Conservation (phyloP, 2,113 vertebrate species). For the Nycticryphes semicollaris region DNA sequence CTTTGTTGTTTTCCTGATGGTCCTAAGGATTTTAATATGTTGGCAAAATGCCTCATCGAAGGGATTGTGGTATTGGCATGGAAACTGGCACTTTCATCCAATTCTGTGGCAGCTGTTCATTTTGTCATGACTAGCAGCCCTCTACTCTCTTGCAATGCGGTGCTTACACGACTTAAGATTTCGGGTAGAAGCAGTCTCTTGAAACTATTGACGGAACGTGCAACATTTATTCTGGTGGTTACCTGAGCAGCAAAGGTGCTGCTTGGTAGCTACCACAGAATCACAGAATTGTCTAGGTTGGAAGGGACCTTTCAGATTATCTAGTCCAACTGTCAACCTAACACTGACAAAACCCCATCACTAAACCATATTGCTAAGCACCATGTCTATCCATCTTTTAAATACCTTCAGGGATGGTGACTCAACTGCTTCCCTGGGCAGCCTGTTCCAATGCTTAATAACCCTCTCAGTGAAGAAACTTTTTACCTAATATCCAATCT, state of each 20-base stretch:
- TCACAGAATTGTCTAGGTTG: too few species aligned
- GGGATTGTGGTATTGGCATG: conserved; percentile 4
- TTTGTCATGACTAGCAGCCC: neutral
- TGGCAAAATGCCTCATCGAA: conserved; percentile 7
- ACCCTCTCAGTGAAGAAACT: too few species aligned
- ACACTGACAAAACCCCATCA: too few species aligned
- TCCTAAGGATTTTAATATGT: neutral
- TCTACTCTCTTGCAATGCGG: neutral
- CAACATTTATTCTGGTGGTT: neutral
- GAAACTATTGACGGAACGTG: neutral
- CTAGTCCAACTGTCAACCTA: too few species aligned
- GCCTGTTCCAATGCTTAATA: too few species aligned
- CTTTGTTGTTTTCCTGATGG: neutral
- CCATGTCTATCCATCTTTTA: too few species aligned
- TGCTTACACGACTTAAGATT: neutral
- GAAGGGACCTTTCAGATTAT: too few species aligned
- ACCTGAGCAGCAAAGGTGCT: neutral
- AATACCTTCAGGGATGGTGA: too few species aligned
- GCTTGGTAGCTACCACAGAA: neutral
- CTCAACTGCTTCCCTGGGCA: too few species aligned
- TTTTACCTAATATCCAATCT: too few species aligned
- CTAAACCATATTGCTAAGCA: too few species aligned
- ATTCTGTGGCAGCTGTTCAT: conserved; percentile 12
- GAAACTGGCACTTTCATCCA: neutral
- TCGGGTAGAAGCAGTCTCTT: neutral